A percentile compares a stretch with the other conserved stretches of the same genome.
Conservation (phyloP, 1,140 invertebrate species). For the Phymastichus coffea region DNA sequence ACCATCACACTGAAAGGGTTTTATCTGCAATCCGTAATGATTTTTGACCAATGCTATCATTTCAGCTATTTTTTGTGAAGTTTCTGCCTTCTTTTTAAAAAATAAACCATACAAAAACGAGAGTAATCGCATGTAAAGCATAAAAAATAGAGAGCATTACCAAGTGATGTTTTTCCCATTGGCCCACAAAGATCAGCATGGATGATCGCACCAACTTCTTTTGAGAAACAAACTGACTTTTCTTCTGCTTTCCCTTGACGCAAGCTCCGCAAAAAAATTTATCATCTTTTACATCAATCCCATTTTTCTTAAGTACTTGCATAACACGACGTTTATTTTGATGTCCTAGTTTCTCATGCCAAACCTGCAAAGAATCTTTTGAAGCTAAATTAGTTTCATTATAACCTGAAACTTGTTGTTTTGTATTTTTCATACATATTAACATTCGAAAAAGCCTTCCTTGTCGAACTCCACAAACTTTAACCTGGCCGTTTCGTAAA, state of each 20-base stretch:
- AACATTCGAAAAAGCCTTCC: background rate
- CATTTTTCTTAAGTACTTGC: no score
- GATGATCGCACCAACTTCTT: background rate
- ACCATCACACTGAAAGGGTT: constrained; percentile 1
- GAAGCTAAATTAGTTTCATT: no score
- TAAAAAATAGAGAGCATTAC: constrained; percentile 5
- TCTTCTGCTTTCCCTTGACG: background rate
- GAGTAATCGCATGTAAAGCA: constrained; percentile 17
- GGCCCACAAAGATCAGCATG: constrained; percentile 8
- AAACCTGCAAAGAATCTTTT: background rate
- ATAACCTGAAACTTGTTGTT: background rate
- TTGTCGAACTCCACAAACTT: background rate
- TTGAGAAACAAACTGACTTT: background rate
- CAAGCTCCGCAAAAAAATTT: constrained; percentile 3
- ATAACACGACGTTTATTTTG: no score
- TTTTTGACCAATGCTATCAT: no score
- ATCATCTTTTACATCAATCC: background rate
- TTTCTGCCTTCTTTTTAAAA: constrained; percentile 3
- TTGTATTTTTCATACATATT: background rate
- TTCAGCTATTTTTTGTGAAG: constrained; percentile 1
- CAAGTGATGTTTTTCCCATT: background rate
- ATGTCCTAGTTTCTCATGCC: no score
- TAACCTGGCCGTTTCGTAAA: background rate
- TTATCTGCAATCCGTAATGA: background rate
- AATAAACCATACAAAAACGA: constrained; percentile 5